These are phyloP conservation scores for Pseudochirops cupreus DNA, from an alignment of 2,797 vertebrate species.

Conservation along the genomic window DNA sequence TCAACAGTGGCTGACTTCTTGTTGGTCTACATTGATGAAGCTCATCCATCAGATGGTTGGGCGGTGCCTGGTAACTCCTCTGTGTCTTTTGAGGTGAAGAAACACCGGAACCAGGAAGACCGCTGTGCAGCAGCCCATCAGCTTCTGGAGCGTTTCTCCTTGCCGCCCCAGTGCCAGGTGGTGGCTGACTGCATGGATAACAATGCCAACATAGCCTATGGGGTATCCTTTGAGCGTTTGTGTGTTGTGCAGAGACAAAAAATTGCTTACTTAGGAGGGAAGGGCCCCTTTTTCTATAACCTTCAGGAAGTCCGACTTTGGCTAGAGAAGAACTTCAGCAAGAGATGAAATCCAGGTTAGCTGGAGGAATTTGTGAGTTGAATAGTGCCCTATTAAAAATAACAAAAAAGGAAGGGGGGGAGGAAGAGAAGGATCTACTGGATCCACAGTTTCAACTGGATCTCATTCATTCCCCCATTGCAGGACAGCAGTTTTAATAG, in stretches of 20 bases:
- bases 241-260: conserved; percentile 96
- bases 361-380: conserved; percentile 67
- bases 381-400: conserved; percentile 74
- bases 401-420: conserved; percentile 70
- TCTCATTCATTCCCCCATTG: conserved; percentile 53
- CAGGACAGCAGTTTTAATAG: conserved; percentile 72
- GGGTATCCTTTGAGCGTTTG: conserved; percentile 96
- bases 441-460: conserved; percentile 75
- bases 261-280: conserved; percentile 95
- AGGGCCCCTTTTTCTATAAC: conserved; percentile 97
- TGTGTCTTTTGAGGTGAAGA: conserved; percentile 92
- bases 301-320: conserved; percentile 93
- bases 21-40: conserved; percentile 98
- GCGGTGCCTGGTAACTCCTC: conserved; percentile 91
- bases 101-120: conserved; percentile 95
- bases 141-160: conserved; percentile 92
- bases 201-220: conserved; percentile 96
- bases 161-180: conserved; percentile 94
- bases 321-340: conserved; percentile 94
- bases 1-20: conserved; percentile 96
- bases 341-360: conserved; percentile 87
- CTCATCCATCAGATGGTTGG: conserved; percentile 98
- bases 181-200: conserved; percentile 99
- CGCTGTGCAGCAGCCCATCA: conserved; percentile 92
- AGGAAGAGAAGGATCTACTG: conserved; percentile 57